These are phyloP conservation scores for Elaphurus davidianus DNA, from an alignment of 2,113 vertebrate genomes.

Conservation along the genomic window DNA sequence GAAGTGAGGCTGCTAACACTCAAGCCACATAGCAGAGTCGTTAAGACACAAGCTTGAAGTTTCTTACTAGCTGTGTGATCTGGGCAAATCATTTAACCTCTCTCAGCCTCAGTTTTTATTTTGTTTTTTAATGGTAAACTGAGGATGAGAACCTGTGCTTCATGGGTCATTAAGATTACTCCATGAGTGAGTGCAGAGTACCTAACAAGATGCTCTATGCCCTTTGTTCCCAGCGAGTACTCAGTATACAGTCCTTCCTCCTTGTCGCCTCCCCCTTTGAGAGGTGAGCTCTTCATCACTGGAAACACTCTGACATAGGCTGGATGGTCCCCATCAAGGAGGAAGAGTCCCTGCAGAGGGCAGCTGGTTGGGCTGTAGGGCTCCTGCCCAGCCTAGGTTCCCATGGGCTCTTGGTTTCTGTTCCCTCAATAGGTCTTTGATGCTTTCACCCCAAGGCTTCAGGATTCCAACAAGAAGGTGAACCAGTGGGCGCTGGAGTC, in stretches of 20 bases:
- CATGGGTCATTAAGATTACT: neutral
- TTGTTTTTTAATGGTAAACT: neutral
- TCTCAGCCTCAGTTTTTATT: neutral
- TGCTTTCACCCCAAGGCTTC: conserved; percentile 78
- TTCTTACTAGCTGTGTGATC: neutral
- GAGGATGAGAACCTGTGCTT: neutral
- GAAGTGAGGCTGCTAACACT: neutral
- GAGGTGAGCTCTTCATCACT: neutral
- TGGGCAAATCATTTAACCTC: neutral
- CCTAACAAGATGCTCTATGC: neutral
- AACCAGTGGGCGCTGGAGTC: conserved; percentile 74
- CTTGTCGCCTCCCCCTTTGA: neutral
- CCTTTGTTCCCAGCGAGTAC: neutral
- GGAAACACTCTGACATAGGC: neutral
- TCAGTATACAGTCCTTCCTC: rapidly evolving
- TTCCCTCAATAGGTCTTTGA: conserved; percentile 81
- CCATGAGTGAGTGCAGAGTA: neutral
- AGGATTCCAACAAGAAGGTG: conserved; percentile 82
- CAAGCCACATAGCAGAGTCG: rapidly evolving
- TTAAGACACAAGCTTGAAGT: neutral
- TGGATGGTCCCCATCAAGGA: neutral
- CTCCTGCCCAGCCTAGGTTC: neutral
- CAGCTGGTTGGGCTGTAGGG: neutral
- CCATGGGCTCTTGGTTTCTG: neutral
- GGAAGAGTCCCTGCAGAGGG: neutral